Evolutionary conservation across 2,113 vertebrate genomes (phyloP).

Genomic region (Amblyopsis rosae): DNA sequence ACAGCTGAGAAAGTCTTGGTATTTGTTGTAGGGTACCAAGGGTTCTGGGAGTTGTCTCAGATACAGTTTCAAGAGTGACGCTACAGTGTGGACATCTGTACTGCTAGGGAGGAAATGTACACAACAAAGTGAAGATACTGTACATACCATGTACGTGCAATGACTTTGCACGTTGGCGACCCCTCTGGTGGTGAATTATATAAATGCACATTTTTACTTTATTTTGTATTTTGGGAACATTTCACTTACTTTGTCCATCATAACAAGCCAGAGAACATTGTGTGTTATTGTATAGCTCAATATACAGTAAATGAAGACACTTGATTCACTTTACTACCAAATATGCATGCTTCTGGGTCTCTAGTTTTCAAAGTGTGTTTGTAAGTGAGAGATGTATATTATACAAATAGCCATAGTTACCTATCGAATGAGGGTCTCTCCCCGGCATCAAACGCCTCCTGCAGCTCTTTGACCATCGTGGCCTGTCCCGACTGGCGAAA

Average conservation of each 20-base stretch:
- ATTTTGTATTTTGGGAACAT: too few species aligned
- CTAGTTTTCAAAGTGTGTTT: too few species aligned
- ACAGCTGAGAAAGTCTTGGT: constrained; percentile 76
- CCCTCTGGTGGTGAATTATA: too few species aligned
- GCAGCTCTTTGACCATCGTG: constrained; percentile 78
- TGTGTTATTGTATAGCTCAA: too few species aligned
- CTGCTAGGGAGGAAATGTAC: constrained; percentile 53
- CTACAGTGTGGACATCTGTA: constrained; percentile 81
- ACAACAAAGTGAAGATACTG: not conserved
- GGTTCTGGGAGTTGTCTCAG: constrained; percentile 81
- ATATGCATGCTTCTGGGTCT: too few species aligned
- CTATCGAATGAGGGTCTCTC: constrained; percentile 78
- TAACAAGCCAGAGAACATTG: too few species aligned
- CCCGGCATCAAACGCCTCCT: constrained; percentile 77
- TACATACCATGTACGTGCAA: too few species aligned
- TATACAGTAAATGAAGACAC: too few species aligned
- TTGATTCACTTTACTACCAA: too few species aligned
- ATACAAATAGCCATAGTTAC: constrained; percentile 45
- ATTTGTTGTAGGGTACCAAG: constrained; percentile 73
- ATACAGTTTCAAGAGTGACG: constrained; percentile 80
- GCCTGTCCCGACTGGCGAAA: constrained; percentile 78
- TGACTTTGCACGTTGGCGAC: too few species aligned
- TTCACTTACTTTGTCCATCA: too few species aligned
- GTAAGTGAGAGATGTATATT: constrained; percentile 3
- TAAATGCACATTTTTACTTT: too few species aligned